These are phyloP conservation scores for Zeus faber DNA, from an alignment of 2,113 vertebrate species.

Conservation along the genomic window DNA sequence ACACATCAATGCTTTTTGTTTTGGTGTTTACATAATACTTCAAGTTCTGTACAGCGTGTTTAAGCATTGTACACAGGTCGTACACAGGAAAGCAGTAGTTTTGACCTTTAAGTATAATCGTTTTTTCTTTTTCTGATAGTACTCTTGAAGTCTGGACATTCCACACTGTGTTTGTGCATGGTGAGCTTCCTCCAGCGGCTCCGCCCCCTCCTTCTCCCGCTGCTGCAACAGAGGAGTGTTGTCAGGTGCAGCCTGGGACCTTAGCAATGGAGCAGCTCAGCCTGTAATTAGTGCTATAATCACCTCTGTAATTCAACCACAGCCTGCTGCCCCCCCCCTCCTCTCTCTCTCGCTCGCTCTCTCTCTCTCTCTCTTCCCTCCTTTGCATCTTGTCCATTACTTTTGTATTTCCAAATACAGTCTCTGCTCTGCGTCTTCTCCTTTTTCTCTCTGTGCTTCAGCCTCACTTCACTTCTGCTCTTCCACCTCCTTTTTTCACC, in stretches of 20 bases:
- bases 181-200: slow-evolving; percentile 35
- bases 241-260: slow-evolving; percentile 75
- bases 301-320: slow-evolving; percentile 76
- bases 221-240: slow-evolving; percentile 62
- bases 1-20: no score
- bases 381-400: no score
- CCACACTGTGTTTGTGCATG: slow-evolving; percentile 6
- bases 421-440: not conserved
- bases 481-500: no score
- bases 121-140: not conserved
- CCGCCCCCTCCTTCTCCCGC: no score
- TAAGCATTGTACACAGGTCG: no score
- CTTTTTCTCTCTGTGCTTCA: slow-evolving; percentile 10
- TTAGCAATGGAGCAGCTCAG: slow-evolving; percentile 77
- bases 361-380: not conserved
- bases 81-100: not conserved
- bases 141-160: not conserved
- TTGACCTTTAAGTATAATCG: not conserved
- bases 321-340: slow-evolving; percentile 66
- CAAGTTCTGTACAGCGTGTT: no score
- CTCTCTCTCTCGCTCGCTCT: slow-evolving; percentile 5
- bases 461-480: slow-evolving; percentile 1
- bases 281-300: slow-evolving; percentile 83
- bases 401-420: no score
- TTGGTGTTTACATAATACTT: no score